Evolutionary conservation across 2,888 invertebrate species (phyloP).

Genomic region (Nephrotoma appendiculata): DNA sequence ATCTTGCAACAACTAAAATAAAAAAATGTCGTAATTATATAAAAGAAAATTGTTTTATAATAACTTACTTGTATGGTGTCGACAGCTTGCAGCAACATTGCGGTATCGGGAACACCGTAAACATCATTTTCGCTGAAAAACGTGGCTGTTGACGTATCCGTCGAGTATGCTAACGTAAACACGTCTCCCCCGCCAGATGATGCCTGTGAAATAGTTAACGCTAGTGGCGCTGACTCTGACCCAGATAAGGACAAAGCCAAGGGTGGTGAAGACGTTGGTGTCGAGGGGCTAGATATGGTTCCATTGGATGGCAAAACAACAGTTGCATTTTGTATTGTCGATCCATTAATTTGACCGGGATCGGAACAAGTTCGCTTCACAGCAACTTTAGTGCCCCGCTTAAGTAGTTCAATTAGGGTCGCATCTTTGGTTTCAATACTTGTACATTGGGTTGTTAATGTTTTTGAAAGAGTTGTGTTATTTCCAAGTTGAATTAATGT

Average conservation of each 20-base stretch:
- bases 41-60: background rate
- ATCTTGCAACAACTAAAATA: conserved; percentile 38
- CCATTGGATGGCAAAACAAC: conserved; percentile 12
- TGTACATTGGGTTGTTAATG: background rate
- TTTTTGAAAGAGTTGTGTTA: background rate
- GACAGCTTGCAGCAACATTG: conserved; percentile 49
- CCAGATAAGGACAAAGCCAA: conserved; percentile 23
- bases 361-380: conserved; percentile 63
- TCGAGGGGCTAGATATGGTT: conserved; percentile 25
- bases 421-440: conserved; percentile 44
- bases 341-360: conserved; percentile 41
- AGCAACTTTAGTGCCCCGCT: conserved; percentile 51
- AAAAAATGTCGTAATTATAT: background rate
- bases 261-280: conserved; percentile 37
- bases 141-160: conserved; percentile 45
- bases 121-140: conserved; percentile 54
- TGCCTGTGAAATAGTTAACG: conserved; percentile 28
- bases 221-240: conserved; percentile 22
- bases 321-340: conserved; percentile 11
- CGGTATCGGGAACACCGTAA: conserved; percentile 55
- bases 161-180: conserved; percentile 42
- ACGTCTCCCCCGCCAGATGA: conserved; percentile 36
- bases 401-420: conserved; percentile 62
- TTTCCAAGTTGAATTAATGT: conserved; percentile 14
- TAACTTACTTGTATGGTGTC: conserved; percentile 39